Evolutionary conservation across 1,140 invertebrate genomes (phyloP), one percentile per base, ranked within the genome.

Genomic region (Alviniconcha marisindica): DNA sequence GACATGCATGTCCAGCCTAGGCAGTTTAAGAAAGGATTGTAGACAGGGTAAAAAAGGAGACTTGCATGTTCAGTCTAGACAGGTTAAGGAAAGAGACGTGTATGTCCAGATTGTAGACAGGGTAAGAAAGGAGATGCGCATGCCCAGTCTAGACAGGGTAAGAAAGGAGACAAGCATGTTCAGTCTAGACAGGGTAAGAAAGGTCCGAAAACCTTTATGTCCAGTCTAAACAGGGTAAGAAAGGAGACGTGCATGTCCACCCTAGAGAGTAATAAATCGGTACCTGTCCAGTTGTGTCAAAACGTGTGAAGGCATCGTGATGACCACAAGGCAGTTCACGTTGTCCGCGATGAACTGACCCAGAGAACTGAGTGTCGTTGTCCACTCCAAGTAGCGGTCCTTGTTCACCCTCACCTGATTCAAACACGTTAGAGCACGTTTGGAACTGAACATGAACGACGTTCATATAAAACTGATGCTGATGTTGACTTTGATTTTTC

Each of bases 321-420:
- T 74, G 71, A 74, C 40, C 36, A 74, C 4, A 21, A 40, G 36
- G 36, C 63, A 66, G 71, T 74, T 40, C 28, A 24, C 36, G 15
- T n/a, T n/a, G 7, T 42, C 71, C 24, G 7, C 42, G 28, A 74
- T 4, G 4, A 42, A 4, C 10, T 5, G 3, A 10, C 2, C 7
- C 36, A 74, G 40, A 3, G 31, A 7, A 2, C 2, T n/a, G 36
- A 74, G 14, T 2, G 42, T 10, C 4, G 38, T 3, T 15, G 15
- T 4, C 71, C 71, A 74, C 36, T 44, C 71, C 21, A 42, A 2
- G 38, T 42, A 42, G 21, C 71, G 10, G 0, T 21, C 10, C 36
- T 42, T 10, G 7, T 74, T 38, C 71, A 74, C 71, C 42, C 36
- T 74, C 71, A 74, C 71, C 71, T 74, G 71, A n/a, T n/a, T n/a